These are phyloP conservation scores for Craniophora ligustri DNA, from an alignment of 2,888 invertebrate genomes.

Conservation along the genomic window DNA sequence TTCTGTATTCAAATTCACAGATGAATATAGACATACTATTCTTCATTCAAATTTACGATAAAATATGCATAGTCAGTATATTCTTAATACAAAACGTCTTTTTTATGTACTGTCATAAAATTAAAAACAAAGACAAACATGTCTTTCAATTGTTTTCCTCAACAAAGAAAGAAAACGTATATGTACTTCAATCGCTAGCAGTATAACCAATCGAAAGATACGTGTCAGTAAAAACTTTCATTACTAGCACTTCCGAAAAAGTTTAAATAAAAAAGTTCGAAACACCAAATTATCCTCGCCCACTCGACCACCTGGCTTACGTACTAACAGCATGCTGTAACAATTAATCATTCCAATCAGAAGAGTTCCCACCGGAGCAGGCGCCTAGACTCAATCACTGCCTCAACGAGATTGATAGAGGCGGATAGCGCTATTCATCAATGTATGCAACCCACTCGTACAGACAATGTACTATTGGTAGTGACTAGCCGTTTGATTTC, in stretches of 20 bases:
- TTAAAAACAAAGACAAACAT: too few relatives aligned
- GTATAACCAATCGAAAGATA: too few relatives aligned
- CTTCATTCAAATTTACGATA: too few relatives aligned
- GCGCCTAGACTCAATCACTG: constrained; percentile 61
- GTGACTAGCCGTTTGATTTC: constrained; percentile 12
- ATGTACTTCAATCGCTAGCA: too few relatives aligned
- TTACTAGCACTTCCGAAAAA: neutral
- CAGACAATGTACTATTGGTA: constrained; percentile 17
- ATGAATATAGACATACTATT: too few relatives aligned
- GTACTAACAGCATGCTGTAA: constrained; percentile 42
- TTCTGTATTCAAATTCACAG: too few relatives aligned
- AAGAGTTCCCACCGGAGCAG: constrained; percentile 65
- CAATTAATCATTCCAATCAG: constrained; percentile 64
- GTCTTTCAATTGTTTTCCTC: too few relatives aligned
- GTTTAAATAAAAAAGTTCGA: constrained; percentile 19
- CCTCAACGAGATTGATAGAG: constrained; percentile 64
- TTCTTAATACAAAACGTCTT: too few relatives aligned
- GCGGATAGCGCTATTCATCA: constrained; percentile 66
- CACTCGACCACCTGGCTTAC: constrained; percentile 52
- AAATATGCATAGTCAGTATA: too few relatives aligned
- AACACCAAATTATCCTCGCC: constrained; percentile 32
- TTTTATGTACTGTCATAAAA: too few relatives aligned
- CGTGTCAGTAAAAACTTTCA: too few relatives aligned
- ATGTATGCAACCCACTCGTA: constrained; percentile 38
- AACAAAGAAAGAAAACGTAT: too few relatives aligned